Base-by-base conservation (phyloP, 2,888 invertebrate species). In the Anorthoa munda region DNA sequence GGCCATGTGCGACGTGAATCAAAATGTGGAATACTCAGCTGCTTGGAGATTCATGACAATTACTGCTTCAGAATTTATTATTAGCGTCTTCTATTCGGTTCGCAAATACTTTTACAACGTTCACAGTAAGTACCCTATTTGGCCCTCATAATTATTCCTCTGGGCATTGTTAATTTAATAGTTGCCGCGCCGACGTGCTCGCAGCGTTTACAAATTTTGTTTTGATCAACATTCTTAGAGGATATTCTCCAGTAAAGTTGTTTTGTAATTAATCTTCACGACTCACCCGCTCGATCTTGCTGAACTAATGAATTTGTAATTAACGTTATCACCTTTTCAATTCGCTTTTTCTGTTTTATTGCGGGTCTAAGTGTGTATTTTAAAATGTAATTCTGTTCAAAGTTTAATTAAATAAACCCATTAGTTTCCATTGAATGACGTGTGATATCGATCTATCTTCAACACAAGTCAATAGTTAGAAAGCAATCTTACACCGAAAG, bases 161-260 rank as follows among this genome's bases (percentile, higher is more conserved):
- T 68, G 86, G 85, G 83, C 64, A 80, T 86, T 86, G 85, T 85
- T 84, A 85, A 87, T 87, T 86, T 85, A 86, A 89, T 89, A 88
- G 84, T 76, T 84, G 77, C 74, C 81, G 73, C 72, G 76, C 66
- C 75, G 74, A 69, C 72, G 79, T 80, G 72, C 82, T 81, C 74
- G 73, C 70, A 81, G 69, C 78, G 78, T 79, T 85, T 74, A 81
- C 73, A 77, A 87, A 87, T 87, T 86, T 83, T 78, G 82, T 89
- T 86, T 88, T 81, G 82, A 87, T 88, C 83, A 86, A 85, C 82
- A 86, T 86, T 85, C 77, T 84, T 82, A 76, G 72, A 77, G 67
- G 69, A 68, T 76, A 80, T 86, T 84, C 73, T 61, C 73, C 75
- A 83, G 77, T 78, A 79, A 72, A 77, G 83, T 81, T 87, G 78